These are phyloP conservation scores for Sycobia sp. DNA, from an alignment of 1,140 invertebrate species.

Conservation along the genomic window DNA sequence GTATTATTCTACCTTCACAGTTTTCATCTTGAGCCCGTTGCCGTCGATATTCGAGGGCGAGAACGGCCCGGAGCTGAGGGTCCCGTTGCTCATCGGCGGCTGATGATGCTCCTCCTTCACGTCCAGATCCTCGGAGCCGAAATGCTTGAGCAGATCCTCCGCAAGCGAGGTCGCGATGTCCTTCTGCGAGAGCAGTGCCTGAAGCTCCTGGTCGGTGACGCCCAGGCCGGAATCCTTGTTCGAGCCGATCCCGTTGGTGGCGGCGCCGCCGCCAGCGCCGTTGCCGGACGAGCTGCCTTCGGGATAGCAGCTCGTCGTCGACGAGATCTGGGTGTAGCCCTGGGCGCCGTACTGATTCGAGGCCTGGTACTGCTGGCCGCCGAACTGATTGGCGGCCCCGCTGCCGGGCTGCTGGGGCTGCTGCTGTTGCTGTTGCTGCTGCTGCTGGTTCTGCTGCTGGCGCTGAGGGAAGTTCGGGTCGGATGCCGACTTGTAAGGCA, in stretches of 20 bases:
- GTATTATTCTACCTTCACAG: too few species aligned
- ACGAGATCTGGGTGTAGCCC: conserved; percentile 57
- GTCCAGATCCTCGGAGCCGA: conserved; percentile 72
- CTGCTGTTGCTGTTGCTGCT: conserved; percentile 18
- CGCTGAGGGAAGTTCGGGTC: conserved; percentile 53
- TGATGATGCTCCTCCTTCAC: conserved; percentile 67
- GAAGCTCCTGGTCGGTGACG: conserved; percentile 73
- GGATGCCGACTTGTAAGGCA: conserved; percentile 61
- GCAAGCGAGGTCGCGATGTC: conserved; percentile 79
- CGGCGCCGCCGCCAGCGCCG: background rate
- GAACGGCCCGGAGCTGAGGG: conserved; percentile 63
- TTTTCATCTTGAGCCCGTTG: conserved; percentile 51
- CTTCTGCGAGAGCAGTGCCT: conserved; percentile 73
- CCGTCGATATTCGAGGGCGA: conserved; percentile 63
- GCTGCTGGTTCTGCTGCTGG: conserved; percentile 36
- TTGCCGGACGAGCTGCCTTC: conserved; percentile 44
- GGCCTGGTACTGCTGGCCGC: conserved; percentile 41
- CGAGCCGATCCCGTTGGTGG: background rate
- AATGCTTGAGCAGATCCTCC: conserved; percentile 83
- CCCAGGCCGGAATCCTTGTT: conserved; percentile 53
- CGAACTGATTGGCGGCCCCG: background rate
- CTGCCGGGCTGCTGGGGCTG: conserved; percentile 36
- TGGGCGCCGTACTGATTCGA: conserved; percentile 54
- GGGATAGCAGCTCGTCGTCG: conserved; percentile 56
- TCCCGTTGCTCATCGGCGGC: conserved; percentile 50